Evolutionary conservation across 2,888 invertebrate genomes (phyloP).

Genomic region (Hemicrepidius hirtus): DNA sequence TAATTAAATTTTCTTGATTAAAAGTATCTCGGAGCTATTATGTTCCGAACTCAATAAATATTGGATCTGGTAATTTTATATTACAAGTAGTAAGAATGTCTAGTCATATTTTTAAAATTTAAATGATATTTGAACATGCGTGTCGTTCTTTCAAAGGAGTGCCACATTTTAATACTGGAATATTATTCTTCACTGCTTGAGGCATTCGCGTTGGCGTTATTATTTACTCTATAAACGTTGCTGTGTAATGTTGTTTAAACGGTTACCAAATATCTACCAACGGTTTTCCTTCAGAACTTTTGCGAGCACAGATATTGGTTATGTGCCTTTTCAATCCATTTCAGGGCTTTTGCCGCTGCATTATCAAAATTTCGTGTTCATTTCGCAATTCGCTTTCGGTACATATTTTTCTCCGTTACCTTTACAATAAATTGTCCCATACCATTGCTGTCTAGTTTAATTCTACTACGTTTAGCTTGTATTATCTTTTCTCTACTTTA

Average conservation of each 20-base stretch:
- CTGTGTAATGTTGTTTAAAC: not conserved
- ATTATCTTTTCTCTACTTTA: too few species aligned
- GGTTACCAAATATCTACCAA: constrained; percentile 9
- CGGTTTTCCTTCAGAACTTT: too few species aligned
- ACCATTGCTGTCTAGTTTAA: too few species aligned
- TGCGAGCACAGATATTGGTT: too few species aligned
- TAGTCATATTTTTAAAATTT: not conserved
- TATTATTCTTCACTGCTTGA: constrained; percentile 18
- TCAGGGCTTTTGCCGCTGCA: too few species aligned
- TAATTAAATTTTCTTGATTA: constrained; percentile 2
- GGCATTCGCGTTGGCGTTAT: constrained; percentile 33
- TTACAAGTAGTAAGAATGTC: not conserved
- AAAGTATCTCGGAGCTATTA: not conserved
- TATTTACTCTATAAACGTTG: constrained; percentile 29
- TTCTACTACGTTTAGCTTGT: too few species aligned
- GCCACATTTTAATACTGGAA: constrained; percentile 13
- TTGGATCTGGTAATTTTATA: not conserved
- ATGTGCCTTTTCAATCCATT: too few species aligned
- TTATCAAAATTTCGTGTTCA: too few species aligned
- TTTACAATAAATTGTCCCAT: too few species aligned
- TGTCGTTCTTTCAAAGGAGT: constrained; percentile 10
- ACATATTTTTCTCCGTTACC: too few species aligned
- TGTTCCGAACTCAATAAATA: constrained; percentile 1
- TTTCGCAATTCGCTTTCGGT: too few species aligned
- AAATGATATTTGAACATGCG: not conserved